Percentiles rank a stretch among this genome's conserved stretches.
These are phyloP conservation scores for Neodon shergylaensis DNA, from an alignment of 2,113 vertebrate genomes.

Conservation along the genomic window DNA sequence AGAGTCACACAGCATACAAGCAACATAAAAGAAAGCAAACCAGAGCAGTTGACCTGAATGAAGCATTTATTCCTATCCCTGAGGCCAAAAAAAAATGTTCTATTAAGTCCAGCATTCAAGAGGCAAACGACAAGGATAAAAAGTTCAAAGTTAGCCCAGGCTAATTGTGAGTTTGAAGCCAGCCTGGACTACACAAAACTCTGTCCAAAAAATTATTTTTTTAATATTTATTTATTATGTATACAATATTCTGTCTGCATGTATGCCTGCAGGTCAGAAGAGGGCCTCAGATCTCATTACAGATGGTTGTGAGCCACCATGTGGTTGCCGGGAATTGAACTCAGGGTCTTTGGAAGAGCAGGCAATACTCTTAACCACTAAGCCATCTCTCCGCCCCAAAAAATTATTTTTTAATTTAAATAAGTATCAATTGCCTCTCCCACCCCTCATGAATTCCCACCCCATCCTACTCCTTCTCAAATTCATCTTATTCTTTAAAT, in stretches of 20 bases:
- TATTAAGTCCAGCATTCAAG: not conserved
- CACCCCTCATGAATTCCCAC: not conserved
- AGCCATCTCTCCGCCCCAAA: too few relatives aligned
- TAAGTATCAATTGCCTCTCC: not conserved
- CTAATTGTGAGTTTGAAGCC: not conserved
- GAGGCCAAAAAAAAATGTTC: not conserved
- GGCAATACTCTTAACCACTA: too few relatives aligned
- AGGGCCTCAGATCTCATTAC: too few relatives aligned
- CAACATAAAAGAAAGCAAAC: not conserved
- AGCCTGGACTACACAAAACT: not conserved
- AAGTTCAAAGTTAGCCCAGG: not conserved
- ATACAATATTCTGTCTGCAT: too few relatives aligned
- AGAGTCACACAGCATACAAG: not conserved
- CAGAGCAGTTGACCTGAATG: not conserved
- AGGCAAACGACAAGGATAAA: not conserved
- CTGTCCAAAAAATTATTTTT: not conserved
- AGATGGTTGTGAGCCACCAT: too few relatives aligned
- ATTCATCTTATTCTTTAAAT: not conserved
- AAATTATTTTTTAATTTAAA: not conserved
- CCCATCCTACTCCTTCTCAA: not conserved
- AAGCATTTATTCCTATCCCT: not conserved
- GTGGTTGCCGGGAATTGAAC: too few relatives aligned
- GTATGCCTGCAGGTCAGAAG: too few relatives aligned
- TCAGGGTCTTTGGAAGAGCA: too few relatives aligned
- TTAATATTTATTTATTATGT: too few relatives aligned